Conservation (phyloP, 2,113 vertebrate species). For the Catharus bicknelli region DNA sequence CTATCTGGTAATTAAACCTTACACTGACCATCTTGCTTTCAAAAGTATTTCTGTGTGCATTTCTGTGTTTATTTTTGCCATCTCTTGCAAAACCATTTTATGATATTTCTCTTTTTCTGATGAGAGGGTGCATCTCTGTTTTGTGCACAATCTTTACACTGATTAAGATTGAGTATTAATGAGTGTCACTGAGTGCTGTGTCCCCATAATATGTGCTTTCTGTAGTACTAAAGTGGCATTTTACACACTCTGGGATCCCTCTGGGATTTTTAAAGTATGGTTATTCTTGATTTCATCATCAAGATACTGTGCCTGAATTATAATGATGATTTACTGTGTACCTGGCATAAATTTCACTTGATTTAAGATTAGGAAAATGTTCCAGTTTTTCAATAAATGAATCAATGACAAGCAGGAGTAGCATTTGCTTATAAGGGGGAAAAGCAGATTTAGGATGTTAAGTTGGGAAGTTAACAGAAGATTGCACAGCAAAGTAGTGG, state of each 20-base stretch:
- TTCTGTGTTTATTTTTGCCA: neutral
- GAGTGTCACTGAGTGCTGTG: neutral
- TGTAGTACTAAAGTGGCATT: neutral
- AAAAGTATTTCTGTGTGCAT: neutral
- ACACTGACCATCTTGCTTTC: neutral
- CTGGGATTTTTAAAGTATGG: neutral
- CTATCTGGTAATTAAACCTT: neutral
- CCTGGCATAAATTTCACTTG: neutral
- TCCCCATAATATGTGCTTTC: neutral
- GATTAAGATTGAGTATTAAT: neutral
- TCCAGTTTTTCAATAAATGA: neutral
- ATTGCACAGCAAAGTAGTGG: neutral
- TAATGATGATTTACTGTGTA: neutral
- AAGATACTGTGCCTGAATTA: neutral
- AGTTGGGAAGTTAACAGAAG: neutral
- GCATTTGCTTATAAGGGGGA: neutral
- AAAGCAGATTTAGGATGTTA: neutral
- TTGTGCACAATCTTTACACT: conserved; percentile 2
- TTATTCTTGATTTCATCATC: neutral
- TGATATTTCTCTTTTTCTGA: neutral
- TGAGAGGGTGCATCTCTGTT: neutral
- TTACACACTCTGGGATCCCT: neutral
- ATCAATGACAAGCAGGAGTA: neutral
- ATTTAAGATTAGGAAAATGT: neutral
- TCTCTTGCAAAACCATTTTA: conserved; percentile 12